phyloP scores from a whole-genome alignment of 2,113 vertebrate species.

The Xiphophorus couchianus region DNA sequence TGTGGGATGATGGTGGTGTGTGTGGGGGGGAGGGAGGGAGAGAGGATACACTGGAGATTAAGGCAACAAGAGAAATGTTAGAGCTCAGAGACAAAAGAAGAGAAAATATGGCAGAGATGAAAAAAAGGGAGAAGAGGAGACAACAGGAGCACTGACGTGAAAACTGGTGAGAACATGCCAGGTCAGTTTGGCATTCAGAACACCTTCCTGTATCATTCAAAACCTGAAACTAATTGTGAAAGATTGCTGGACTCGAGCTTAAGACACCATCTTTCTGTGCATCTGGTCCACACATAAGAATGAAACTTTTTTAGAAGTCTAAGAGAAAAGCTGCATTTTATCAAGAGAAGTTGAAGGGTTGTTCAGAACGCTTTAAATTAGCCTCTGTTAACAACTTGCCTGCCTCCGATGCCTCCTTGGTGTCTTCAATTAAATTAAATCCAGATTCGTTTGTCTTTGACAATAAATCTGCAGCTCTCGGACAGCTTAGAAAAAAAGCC shows the following conservation, averaged over 20 bases:
- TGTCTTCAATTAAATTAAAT: too few species aligned
- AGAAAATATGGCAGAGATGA: constrained; percentile 44
- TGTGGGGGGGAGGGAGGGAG: background rate
- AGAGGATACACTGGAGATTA: constrained; percentile 22
- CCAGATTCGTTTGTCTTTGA: too few species aligned
- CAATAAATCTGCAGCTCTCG: too few species aligned
- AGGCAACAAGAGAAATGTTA: constrained; percentile 39
- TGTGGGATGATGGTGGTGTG: constrained; percentile 1
- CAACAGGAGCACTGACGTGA: constrained; percentile 54
- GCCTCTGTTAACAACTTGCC: too few species aligned
- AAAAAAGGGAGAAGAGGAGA: constrained; percentile 44
- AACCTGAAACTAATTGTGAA: constrained; percentile 28
- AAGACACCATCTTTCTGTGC: background rate
- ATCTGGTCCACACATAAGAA: background rate
- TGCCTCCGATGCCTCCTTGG: too few species aligned
- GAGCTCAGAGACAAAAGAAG: constrained; percentile 53
- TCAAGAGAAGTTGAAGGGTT: too few species aligned
- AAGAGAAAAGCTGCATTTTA: too few species aligned
- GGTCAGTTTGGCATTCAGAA: constrained; percentile 42
- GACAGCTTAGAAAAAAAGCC: too few species aligned
- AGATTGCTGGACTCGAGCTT: background rate
- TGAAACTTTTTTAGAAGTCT: background rate
- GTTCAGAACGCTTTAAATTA: too few species aligned
- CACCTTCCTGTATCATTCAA: constrained; percentile 28
- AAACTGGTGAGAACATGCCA: constrained; percentile 50